These are phyloP conservation scores for Peromyscus californicus DNA, from an alignment of 2,113 vertebrate species.

Conservation along the genomic window DNA sequence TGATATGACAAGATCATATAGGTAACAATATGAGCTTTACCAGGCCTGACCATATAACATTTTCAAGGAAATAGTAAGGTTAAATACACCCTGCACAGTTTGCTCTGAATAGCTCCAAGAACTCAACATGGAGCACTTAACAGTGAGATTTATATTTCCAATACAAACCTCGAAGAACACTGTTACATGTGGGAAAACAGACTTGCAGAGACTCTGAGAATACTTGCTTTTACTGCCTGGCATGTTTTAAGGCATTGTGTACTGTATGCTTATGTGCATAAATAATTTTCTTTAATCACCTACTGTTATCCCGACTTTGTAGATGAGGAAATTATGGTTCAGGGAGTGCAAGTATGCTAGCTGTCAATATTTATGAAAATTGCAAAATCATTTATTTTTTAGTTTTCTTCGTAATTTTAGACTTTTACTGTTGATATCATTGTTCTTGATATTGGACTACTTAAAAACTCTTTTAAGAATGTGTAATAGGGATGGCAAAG, in stretches of 20 bases:
- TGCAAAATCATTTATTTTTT: not conserved
- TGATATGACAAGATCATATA: not conserved
- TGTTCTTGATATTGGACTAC: slow-evolving; percentile 47
- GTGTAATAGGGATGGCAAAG: not conserved
- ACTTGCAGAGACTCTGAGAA: not conserved
- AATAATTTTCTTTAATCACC: slow-evolving; percentile 17
- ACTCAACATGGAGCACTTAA: not conserved
- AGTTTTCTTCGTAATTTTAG: not conserved
- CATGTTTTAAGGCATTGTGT: not conserved
- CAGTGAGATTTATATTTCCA: slow-evolving; percentile 15
- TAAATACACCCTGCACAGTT: slow-evolving; percentile 12
- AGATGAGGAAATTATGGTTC: not conserved
- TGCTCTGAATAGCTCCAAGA: slow-evolving; percentile 55
- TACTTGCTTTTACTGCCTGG: slow-evolving; percentile 9
- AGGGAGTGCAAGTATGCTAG: not conserved
- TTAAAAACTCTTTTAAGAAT: slow-evolving; percentile 48
- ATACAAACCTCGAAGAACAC: not conserved
- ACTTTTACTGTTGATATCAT: not conserved
- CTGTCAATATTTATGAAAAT: not conserved
- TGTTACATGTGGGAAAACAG: not conserved
- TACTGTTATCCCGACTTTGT: not conserved
- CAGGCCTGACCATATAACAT: not conserved
- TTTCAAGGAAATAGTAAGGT: slow-evolving; percentile 40
- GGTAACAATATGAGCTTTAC: slow-evolving; percentile 11
- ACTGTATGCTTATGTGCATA: not conserved